Evolutionary conservation across 2,797 vertebrate genomes (phyloP).

Genomic region (Decapterus maruadsi): DNA sequence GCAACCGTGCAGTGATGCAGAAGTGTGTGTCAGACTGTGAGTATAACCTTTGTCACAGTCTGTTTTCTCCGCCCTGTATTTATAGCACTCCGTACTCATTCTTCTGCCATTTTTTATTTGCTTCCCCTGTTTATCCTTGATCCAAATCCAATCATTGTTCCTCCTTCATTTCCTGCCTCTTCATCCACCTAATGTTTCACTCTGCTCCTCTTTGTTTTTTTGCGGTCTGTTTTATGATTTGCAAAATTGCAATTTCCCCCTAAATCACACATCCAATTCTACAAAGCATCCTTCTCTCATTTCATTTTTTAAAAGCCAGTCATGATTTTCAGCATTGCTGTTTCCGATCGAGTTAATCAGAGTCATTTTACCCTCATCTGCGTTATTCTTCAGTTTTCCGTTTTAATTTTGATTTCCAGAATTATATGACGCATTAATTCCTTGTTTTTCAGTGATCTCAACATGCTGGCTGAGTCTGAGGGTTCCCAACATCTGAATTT

Average conservation of each 20-base stretch:
- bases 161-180: constrained; percentile 14
- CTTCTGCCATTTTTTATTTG: not conserved
- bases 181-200: not conserved
- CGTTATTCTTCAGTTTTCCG: not conserved
- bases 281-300: not conserved
- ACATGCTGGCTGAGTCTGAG: constrained; percentile 95
- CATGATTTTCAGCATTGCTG: not conserved
- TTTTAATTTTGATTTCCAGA: not conserved
- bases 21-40: constrained; percentile 99
- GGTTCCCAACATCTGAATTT: constrained; percentile 91
- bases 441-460: constrained; percentile 89
- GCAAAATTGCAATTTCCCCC: constrained; percentile 6
- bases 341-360: not conserved
- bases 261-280: not conserved
- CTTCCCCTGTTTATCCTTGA: not conserved
- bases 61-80: constrained; percentile 28
- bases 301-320: constrained; percentile 25
- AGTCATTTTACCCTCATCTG: not conserved
- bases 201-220: not conserved
- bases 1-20: constrained; percentile 94
- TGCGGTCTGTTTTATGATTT: not conserved
- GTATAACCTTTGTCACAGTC: constrained; percentile 75
- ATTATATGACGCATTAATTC: constrained; percentile 7
- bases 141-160: not conserved
- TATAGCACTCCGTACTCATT: not conserved